Conservation (phyloP, 35 echinoderm and acorn worm species). For the Hemicentrotus pulcherrimus region DNA sequence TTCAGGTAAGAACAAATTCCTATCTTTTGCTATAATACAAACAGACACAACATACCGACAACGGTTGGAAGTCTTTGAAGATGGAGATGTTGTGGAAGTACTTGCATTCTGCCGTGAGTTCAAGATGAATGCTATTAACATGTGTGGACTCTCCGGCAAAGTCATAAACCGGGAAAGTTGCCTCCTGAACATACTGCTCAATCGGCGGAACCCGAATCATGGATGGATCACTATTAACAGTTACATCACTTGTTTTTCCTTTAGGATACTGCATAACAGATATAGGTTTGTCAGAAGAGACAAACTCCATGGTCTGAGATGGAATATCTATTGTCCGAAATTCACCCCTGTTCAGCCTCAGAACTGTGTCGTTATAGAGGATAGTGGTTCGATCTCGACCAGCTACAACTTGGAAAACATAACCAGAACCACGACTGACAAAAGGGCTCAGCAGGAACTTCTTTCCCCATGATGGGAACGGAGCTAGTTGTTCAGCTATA, state of each 20-base stretch:
- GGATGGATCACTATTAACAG: background rate
- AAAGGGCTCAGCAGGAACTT: slow-evolving; percentile 21
- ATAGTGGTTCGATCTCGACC: background rate
- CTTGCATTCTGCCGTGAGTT: background rate
- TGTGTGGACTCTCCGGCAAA: background rate
- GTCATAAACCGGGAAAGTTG: background rate
- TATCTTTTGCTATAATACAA: too few species aligned
- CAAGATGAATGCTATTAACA: background rate
- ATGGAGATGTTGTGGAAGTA: background rate
- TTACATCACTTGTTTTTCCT: background rate
- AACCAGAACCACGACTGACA: background rate
- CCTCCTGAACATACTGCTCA: background rate
- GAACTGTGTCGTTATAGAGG: too few species aligned
- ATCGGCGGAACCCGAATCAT: background rate
- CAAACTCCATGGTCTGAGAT: background rate
- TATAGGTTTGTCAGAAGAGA: background rate
- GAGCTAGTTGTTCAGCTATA: slow-evolving; percentile 26
- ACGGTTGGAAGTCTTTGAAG: background rate
- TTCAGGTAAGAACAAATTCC: too few species aligned
- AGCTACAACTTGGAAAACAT: slow-evolving; percentile 13
- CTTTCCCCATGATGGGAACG: slow-evolving; percentile 15
- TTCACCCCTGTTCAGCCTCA: slow-evolving; percentile 23
- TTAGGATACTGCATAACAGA: background rate
- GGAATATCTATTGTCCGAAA: background rate
- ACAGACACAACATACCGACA: background rate